These are phyloP conservation scores for Nanorana parkeri DNA, from an alignment of 2,113 vertebrate species.

Conservation along the genomic window DNA sequence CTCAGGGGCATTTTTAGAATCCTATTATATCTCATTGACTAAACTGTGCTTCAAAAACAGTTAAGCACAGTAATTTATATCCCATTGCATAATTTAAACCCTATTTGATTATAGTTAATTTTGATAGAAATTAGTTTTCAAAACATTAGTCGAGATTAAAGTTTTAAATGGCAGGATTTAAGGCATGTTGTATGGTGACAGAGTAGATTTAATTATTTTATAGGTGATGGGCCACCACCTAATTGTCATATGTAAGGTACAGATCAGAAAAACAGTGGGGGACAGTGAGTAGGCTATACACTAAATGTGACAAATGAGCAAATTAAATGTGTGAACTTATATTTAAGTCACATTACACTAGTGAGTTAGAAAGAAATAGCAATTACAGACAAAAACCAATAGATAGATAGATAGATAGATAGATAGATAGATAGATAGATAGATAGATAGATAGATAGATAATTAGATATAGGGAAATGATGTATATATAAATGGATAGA, in stretches of 20 bases:
- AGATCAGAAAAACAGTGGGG: background rate
- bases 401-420: no score
- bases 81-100: slow-evolving; percentile 55
- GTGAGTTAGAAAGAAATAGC: background rate
- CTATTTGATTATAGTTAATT: slow-evolving; percentile 57
- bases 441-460: no score
- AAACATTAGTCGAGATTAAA: slow-evolving; percentile 56
- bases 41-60: slow-evolving; percentile 50
- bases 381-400: no score
- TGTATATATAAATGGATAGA: no score
- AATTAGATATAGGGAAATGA: no score
- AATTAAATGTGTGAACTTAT: background rate
- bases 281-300: background rate
- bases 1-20: slow-evolving; percentile 37
- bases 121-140: slow-evolving; percentile 44
- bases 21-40: slow-evolving; percentile 49
- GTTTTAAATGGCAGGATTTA: slow-evolving; percentile 45
- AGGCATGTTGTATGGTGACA: slow-evolving; percentile 32
- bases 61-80: slow-evolving; percentile 53
- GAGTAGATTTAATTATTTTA: slow-evolving; percentile 15
- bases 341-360: background rate
- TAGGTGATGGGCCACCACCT: background rate
- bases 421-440: no score
- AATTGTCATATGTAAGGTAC: slow-evolving; percentile 21
- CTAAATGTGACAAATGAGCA: background rate